Percentiles rank a stretch among this genome's conserved stretches.
phyloP scores from a whole-genome alignment of 2,113 vertebrate genomes.

The Poeciliopsis turrubarensis region DNA sequence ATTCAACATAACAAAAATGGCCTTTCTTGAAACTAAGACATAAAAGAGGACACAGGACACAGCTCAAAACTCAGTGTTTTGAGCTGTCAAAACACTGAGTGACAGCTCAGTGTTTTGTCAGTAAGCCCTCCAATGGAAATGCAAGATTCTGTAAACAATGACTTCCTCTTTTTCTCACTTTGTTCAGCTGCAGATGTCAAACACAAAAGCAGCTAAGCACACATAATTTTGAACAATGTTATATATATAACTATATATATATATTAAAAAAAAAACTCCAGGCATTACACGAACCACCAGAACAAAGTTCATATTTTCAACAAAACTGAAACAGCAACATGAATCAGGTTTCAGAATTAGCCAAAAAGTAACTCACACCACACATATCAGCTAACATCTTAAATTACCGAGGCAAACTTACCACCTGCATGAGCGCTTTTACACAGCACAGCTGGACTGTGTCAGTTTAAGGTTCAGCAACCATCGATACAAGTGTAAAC shows the following conservation, averaged over 20 bases:
- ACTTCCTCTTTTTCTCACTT: slow-evolving; percentile 66
- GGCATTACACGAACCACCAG: background rate
- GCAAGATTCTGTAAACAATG: slow-evolving; percentile 47
- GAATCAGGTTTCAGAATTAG: slow-evolving; percentile 60
- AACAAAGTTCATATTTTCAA: background rate
- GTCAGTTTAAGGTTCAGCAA: slow-evolving; percentile 4
- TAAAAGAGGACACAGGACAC: slow-evolving; percentile 1
- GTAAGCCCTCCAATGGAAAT: slow-evolving; percentile 41
- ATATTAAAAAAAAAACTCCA: too few relatives aligned
- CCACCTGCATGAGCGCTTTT: slow-evolving; percentile 67
- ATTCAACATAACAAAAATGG: background rate
- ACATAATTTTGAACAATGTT: background rate
- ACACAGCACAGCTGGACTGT: slow-evolving; percentile 25
- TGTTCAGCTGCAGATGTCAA: slow-evolving; percentile 36
- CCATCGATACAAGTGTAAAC: slow-evolving; percentile 2
- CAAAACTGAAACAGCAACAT: slow-evolving; percentile 26
- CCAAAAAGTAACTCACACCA: slow-evolving; percentile 59
- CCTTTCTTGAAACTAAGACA: background rate
- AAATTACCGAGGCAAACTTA: slow-evolving; percentile 62
- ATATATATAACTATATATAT: background rate
- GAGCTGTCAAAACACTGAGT: too few relatives aligned
- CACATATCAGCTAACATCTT: slow-evolving; percentile 73
- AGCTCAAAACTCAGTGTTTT: background rate
- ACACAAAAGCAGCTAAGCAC: slow-evolving; percentile 8
- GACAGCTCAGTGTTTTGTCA: background rate